phyloP scores from a whole-genome alignment of 2,797 vertebrate species.

The Chaetodon trifasciatus region DNA sequence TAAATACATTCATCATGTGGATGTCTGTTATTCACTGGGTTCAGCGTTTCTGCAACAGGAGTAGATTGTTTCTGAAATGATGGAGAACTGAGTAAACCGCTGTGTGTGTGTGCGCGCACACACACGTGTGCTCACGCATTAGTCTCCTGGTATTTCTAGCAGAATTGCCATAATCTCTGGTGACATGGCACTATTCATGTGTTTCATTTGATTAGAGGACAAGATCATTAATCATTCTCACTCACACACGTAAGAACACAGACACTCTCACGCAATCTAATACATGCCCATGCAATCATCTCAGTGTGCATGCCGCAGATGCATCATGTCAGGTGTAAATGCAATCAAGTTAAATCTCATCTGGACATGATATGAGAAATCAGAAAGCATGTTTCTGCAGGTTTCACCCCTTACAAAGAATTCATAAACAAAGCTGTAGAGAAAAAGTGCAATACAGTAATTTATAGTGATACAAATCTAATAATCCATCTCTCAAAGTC shows the following conservation, averaged over 20 bases:
- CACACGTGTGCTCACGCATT: not conserved
- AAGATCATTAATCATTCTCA: conserved; percentile 34
- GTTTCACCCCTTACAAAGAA: not conserved
- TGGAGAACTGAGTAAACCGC: conserved; percentile 25
- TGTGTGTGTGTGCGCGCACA: conserved; percentile 8
- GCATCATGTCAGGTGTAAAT: conserved; percentile 19
- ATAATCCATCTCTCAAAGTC: not conserved
- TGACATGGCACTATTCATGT: conserved; percentile 8
- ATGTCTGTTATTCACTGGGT: conserved; percentile 28
- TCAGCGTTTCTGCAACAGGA: conserved; percentile 6
- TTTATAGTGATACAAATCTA: not conserved
- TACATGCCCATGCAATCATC: not conserved
- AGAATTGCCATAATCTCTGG: conserved; percentile 25
- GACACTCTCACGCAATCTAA: not conserved
- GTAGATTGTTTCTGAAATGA: conserved; percentile 27
- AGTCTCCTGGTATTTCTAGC: conserved; percentile 12
- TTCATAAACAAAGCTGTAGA: not conserved
- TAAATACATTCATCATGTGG: conserved; percentile 39
- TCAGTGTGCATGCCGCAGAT: not conserved
- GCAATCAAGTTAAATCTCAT: conserved; percentile 23
- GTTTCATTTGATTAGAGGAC: conserved; percentile 20
- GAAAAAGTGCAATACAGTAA: not conserved
- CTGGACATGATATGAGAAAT: not conserved
- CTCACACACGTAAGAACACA: not conserved
- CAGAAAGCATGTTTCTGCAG: not conserved